These are phyloP conservation scores for Cathartes aura DNA, from an alignment of 2,113 vertebrate genomes.

Conservation along the genomic window DNA sequence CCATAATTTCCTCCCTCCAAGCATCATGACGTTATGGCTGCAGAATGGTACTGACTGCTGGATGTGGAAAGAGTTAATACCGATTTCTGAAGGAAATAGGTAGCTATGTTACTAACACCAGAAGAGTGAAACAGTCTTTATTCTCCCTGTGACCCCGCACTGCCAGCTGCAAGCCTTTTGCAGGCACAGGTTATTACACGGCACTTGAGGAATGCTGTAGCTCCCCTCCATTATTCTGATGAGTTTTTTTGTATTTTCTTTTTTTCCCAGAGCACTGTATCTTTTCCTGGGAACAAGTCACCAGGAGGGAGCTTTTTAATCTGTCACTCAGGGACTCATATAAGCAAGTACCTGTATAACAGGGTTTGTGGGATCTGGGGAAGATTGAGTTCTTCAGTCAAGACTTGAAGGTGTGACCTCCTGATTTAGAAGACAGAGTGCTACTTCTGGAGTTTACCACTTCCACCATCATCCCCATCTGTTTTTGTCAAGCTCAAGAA, in stretches of 20 bases:
- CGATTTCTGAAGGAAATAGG: neutral
- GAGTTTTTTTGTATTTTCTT: slow-evolving; percentile 3
- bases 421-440: slow-evolving; percentile 68
- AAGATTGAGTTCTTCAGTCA: slow-evolving; percentile 68
- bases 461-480: slow-evolving; percentile 61
- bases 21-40: neutral
- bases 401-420: slow-evolving; percentile 64
- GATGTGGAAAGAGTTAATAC: neutral
- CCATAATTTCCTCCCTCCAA: neutral
- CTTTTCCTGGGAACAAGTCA: slow-evolving; percentile 48
- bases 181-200: slow-evolving; percentile 25
- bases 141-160: neutral
- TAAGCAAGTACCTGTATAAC: slow-evolving; percentile 60
- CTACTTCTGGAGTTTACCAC: slow-evolving; percentile 64
- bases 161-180: neutral
- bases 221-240: slow-evolving; percentile 52
- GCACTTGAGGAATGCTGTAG: slow-evolving; percentile 31
- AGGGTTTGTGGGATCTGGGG: slow-evolving; percentile 51
- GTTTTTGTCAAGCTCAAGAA: slow-evolving; percentile 67
- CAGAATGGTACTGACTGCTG: neutral
- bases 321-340: slow-evolving; percentile 54
- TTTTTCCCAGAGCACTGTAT: neutral
- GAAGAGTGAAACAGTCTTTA: neutral
- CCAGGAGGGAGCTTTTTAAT: slow-evolving; percentile 48
- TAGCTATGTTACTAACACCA: neutral